Evolutionary conservation across 2,888 invertebrate genomes (phyloP).

Genomic region (Dynastes hyllus): DNA sequence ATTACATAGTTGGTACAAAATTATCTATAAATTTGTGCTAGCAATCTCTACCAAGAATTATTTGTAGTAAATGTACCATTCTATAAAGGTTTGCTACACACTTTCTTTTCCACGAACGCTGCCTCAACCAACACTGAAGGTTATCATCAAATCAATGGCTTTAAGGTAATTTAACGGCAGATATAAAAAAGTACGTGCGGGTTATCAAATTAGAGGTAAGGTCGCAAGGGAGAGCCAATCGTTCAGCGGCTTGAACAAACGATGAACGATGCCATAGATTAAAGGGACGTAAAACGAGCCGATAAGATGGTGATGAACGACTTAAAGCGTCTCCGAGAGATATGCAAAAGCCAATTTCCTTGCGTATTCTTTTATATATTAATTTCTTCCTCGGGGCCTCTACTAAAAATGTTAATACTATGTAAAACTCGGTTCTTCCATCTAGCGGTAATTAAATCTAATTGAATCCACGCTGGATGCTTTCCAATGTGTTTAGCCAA

Average conservation of each 20-base stretch:
- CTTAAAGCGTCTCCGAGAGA: conserved; percentile 50
- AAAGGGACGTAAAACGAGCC: conserved; percentile 55
- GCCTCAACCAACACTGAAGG: conserved; percentile 4
- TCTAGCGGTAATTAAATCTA: conserved; percentile 27
- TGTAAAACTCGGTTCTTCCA: conserved; percentile 30
- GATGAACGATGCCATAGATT: conserved; percentile 58
- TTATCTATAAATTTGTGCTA: no score
- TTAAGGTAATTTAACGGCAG: conserved; percentile 40
- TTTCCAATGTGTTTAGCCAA: background rate
- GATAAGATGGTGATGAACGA: conserved; percentile 59
- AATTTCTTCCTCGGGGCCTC: conserved; percentile 39
- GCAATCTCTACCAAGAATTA: no score
- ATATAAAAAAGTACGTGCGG: conserved; percentile 25
- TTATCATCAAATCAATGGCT: conserved; percentile 40
- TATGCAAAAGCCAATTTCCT: conserved; percentile 50
- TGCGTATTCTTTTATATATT: conserved; percentile 48
- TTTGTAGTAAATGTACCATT: no score
- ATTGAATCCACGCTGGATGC: background rate
- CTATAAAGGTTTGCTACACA: no score
- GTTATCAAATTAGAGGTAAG: conserved; percentile 51
- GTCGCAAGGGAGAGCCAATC: conserved; percentile 48
- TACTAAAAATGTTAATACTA: conserved; percentile 11
- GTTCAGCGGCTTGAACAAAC: conserved; percentile 56
- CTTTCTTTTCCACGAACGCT: background rate
- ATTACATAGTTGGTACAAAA: no score